Percentiles rank a stretch among this genome's conserved stretches.
Conservation (phyloP, 1,140 invertebrate species). For the Formica selysi region DNA sequence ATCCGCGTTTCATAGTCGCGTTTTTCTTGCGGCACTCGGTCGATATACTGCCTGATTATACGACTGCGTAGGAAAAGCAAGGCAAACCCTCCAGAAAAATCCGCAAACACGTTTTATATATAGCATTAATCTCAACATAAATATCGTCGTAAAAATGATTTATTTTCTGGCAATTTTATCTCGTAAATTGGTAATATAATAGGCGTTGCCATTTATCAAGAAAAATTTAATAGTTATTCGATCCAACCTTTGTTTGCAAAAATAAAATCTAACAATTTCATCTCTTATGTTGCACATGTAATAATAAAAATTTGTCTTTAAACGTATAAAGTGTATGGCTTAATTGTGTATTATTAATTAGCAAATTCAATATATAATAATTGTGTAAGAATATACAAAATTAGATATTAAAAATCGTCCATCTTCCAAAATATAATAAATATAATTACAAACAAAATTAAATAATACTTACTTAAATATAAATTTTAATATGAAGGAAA, state of each 20-base stretch:
- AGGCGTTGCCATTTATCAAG: neutral
- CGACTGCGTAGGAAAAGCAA: conserved; percentile 35
- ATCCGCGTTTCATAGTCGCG: conserved; percentile 34
- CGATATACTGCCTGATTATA: conserved; percentile 35
- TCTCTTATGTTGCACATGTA: neutral
- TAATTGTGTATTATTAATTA: neutral
- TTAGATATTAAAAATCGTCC: neutral
- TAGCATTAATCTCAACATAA: conserved; percentile 5
- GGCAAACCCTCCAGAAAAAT: conserved; percentile 8
- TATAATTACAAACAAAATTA: conserved; percentile 12
- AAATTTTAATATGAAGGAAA: neutral
- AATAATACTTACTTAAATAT: neutral
- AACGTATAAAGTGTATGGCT: neutral
- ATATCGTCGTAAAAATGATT: conserved; percentile 14
- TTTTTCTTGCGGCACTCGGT: conserved; percentile 28
- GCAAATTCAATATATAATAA: neutral
- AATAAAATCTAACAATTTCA: neutral
- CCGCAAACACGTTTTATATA: conserved; percentile 21
- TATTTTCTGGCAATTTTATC: neutral
- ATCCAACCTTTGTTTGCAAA: neutral
- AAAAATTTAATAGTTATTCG: conserved; percentile 1
- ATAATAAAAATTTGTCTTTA: neutral
- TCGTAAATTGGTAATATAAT: conserved; percentile 30
- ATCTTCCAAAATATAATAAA: neutral
- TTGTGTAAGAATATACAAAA: neutral